Conservation (phyloP, 2,113 vertebrate species). For the Heloderma charlesbogerti region DNA sequence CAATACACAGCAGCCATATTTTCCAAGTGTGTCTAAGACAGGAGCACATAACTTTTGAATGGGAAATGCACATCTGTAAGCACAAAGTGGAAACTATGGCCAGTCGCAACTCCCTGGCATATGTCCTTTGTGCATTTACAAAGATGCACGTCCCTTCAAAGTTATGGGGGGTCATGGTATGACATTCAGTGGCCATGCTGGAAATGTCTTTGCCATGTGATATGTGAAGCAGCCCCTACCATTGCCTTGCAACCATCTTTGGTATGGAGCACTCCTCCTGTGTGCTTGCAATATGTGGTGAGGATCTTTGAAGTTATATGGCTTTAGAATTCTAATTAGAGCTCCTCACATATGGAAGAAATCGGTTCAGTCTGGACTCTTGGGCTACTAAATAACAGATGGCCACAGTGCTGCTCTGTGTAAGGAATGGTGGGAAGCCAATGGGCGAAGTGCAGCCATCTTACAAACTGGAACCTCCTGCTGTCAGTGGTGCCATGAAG, state of each 20-base stretch:
- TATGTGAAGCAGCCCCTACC: background rate
- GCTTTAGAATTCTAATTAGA: background rate
- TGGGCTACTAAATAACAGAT: background rate
- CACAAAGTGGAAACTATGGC: background rate
- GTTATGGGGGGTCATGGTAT: background rate
- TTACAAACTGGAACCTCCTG: background rate
- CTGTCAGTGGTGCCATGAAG: background rate
- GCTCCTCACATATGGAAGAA: background rate
- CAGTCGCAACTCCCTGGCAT: background rate
- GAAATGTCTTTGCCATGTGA: background rate
- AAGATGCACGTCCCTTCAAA: background rate
- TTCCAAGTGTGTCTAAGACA: background rate
- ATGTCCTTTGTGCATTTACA: background rate
- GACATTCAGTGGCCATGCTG: background rate
- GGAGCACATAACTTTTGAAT: background rate
- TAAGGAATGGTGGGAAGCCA: background rate
- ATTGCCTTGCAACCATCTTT: background rate
- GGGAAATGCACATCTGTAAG: background rate
- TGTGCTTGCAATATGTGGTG: background rate
- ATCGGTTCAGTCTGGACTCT: background rate
- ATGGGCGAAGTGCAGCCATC: background rate
- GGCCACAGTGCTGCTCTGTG: too few relatives aligned
- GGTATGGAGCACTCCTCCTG: background rate
- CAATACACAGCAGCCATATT: background rate
- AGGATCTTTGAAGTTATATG: background rate